Evolutionary conservation across 2,113 vertebrate species (phyloP), one percentile per base, ranked within the genome.

Genomic region (Corapipo altera): DNA sequence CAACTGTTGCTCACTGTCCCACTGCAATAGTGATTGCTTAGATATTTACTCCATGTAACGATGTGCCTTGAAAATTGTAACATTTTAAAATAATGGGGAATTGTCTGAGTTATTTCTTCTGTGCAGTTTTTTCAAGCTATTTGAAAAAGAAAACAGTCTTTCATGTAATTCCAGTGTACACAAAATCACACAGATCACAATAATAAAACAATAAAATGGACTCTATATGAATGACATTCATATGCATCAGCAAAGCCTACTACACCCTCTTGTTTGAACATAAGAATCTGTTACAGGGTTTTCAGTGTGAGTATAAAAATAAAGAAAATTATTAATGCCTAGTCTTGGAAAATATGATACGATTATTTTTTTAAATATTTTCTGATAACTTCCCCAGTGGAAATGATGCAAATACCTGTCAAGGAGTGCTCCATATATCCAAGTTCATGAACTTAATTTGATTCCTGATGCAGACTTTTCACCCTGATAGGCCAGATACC

Each of bases 171-270:
- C 61, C 41, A 48, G 30, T 44, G 17, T 73, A 39, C 33, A 49
- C 9, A 79, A 88, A 82, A 52, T n/a, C 48, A 72, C 55, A 88
- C 6, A 46, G 54, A 37, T 11, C 37, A 19, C 52, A 55, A 9
- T 59, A 80, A 74, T 41, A 70, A 65, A 88, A 70, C 70, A 51
- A 52, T 28, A 16, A 57, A 26, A 24, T 2, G 6, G 37, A 30
- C 46, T 8, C 30, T 39, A 0, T 37, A 24, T n/a, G 10, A 76
- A 69, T 3, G 4, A 48, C 0, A 0, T 52, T 37, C 52, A 20
- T 35, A 35, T 58, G 2, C 30, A 72, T 48, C 62, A 79, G 79
- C 62, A 88, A 71, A 69, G 19, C 39, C 35, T 44, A 19, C 5
- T 4, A 20, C 26, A 70, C 7, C 12, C 37, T 59, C 6, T 39